These are phyloP conservation scores for Aplodontia rufa DNA, from an alignment of 2,113 vertebrate genomes.

Conservation along the genomic window DNA sequence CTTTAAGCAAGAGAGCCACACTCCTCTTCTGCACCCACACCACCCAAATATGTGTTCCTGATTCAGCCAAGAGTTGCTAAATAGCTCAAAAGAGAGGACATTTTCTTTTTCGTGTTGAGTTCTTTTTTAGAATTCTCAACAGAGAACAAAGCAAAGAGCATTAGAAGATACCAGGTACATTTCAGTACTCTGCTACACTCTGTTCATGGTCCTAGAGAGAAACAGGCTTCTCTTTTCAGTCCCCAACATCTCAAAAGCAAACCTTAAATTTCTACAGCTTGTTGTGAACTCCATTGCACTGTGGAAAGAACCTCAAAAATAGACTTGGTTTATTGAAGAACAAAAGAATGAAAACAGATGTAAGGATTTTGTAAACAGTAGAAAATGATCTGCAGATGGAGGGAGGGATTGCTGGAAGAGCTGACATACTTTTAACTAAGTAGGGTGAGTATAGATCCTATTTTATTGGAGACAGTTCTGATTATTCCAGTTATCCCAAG, in stretches of 20 bases:
- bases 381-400: conserved; percentile 71
- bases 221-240: not conserved
- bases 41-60: not conserved
- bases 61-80: not conserved
- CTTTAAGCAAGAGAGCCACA: not conserved
- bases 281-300: not conserved
- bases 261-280: conserved; percentile 24
- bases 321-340: conserved; percentile 58
- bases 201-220: not conserved
- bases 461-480: not conserved
- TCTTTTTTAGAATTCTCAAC: not conserved
- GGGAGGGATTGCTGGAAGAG: conserved; percentile 54
- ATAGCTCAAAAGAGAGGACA: not conserved
- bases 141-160: not conserved
- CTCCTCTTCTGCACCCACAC: not conserved
- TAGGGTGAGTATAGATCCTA: not conserved
- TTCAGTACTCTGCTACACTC: not conserved
- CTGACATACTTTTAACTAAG: conserved; percentile 55
- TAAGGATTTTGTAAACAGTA: conserved; percentile 68
- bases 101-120: not conserved
- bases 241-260: conserved; percentile 10
- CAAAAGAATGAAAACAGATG: conserved; percentile 79
- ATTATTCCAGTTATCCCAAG: not conserved
- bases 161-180: not conserved
- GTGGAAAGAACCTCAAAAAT: conserved; percentile 71